Evolutionary conservation across 2,797 vertebrate species (phyloP), one percentile per base, ranked within the genome.

Genomic region (Emys orbicularis): DNA sequence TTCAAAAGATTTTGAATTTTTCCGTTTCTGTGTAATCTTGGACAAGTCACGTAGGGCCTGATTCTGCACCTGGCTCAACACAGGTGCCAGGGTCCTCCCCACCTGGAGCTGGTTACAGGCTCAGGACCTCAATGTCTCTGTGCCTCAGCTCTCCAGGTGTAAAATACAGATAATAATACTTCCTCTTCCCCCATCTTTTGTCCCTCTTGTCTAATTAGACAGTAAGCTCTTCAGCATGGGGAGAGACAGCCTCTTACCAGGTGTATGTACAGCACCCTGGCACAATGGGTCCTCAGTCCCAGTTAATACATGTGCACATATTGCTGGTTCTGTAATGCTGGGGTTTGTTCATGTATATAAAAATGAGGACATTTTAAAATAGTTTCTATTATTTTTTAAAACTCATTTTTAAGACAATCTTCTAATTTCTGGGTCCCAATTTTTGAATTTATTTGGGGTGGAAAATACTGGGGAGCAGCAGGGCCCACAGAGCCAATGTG

Each of bases 181-280:
- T n/a, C 80, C 50, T 41, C 34, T 84, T 84, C 47, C 31, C 23
- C 23, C 31, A 19, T 12, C 34, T 84, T 52, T 19, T 47, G 31
- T 54, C 54, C 54, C 21, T 25, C 54, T 54, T 54, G 9, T 54
- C 23, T 37, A 8, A 79, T 79, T 31, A 87, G 50, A 31, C 5
- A 34, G 79, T 27, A 53, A 83, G 49, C 1, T 79, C 31, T 79
- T 90, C 44, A 82, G 8, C 21, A 5, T 59, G 15, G 2, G 21
- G 2, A 79, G 50, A 56, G 53, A 50, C 34, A n/a, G 34, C 13
- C 31, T 13, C 9, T 12, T 54, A 19, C 44, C 34, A 56, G 27
- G 52, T n/a, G 74, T 4, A 0, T 8, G 15, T 29, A 13, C 1
- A 49, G 23, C 5, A 52, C 4, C 3, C 34, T 29, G 54, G 50